Evolutionary conservation across 1,140 invertebrate species (phyloP).

Genomic region (Ooceraea biroi): DNA sequence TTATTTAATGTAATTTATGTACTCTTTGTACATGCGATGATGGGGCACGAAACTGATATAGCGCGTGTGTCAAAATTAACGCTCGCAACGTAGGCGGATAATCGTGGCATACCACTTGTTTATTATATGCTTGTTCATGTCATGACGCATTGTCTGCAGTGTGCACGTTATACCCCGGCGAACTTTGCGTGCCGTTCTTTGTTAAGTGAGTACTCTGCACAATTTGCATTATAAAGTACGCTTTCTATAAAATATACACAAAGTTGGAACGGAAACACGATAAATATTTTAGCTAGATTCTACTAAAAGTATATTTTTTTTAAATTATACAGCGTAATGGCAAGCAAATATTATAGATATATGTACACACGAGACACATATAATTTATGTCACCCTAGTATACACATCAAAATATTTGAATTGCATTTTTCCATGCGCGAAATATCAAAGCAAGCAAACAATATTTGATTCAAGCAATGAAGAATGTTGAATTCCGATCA

Average conservation of each 20-base stretch:
- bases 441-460: no score
- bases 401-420: no score
- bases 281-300: neutral
- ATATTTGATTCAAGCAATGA: no score
- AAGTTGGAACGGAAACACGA: neutral
- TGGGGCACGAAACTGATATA: no score
- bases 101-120: conserved; percentile 22
- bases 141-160: conserved; percentile 10
- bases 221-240: neutral
- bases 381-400: no score
- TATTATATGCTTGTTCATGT: conserved; percentile 25
- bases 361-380: no score
- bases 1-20: conserved; percentile 11
- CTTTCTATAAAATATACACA: neutral
- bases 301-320: neutral
- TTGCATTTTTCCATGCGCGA: no score
- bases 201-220: conserved; percentile 3
- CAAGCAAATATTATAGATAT: neutral
- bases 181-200: neutral
- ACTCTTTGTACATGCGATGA: neutral
- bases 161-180: neutral
- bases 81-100: conserved; percentile 14
- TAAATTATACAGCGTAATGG: no score
- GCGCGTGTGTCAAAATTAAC: conserved; percentile 43
- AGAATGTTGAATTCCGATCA: no score